These are phyloP conservation scores for Ephialtes manifestator DNA, from an alignment of 2,888 invertebrate genomes.

Conservation along the genomic window DNA sequence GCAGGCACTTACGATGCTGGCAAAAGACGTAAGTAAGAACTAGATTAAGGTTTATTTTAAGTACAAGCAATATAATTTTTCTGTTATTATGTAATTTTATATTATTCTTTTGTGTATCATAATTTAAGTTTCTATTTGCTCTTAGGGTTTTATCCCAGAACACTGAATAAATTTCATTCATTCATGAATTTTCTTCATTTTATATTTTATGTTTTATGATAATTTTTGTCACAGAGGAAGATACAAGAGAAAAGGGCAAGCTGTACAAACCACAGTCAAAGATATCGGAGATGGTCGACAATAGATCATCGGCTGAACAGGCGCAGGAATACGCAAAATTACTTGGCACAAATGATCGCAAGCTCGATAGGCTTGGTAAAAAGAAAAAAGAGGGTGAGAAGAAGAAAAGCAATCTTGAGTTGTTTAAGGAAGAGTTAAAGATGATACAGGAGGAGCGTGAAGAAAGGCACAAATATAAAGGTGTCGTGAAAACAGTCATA, in stretches of 20 bases:
- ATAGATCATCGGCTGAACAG: slow-evolving; percentile 88
- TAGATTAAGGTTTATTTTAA: too few relatives aligned
- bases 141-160: too few relatives aligned
- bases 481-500: slow-evolving; percentile 88
- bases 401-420: slow-evolving; percentile 98
- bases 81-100: too few relatives aligned
- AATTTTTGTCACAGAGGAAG: slow-evolving; percentile 90
- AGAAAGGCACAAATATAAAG: slow-evolving; percentile 97
- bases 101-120: too few relatives aligned
- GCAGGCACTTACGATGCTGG: slow-evolving; percentile 99
- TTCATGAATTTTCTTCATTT: too few relatives aligned
- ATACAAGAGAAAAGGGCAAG: slow-evolving; percentile 95
- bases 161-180: too few relatives aligned
- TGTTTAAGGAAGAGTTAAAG: slow-evolving; percentile 99
- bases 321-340: slow-evolving; percentile 90
- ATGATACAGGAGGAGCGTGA: slow-evolving; percentile 99
- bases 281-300: slow-evolving; percentile 88
- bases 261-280: slow-evolving; percentile 96
- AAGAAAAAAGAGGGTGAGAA: slow-evolving; percentile 93
- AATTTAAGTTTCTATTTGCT: too few relatives aligned
- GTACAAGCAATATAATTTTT: too few relatives aligned
- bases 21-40: slow-evolving; percentile 94
- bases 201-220: too few relatives aligned
- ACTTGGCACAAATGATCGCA: slow-evolving; percentile 88
- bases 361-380: slow-evolving; percentile 89